Percentiles rank a stretch among this genome's conserved stretches.
Evolutionary conservation across 2,113 vertebrate species (phyloP).

Genomic region (Rhombomys opimus): DNA sequence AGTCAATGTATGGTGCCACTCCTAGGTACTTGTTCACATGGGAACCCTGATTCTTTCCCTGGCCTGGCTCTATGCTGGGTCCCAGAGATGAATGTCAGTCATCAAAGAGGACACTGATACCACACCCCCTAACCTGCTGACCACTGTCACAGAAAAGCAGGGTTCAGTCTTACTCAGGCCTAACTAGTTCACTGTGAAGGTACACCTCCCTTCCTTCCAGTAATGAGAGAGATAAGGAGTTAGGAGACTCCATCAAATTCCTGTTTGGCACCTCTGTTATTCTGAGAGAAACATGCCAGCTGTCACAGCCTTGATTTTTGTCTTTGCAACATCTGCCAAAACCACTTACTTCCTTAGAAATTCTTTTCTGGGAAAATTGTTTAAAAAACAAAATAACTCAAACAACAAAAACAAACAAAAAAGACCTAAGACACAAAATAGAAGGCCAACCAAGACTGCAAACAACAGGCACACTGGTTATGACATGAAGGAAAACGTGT

Average conservation of each 20-base stretch:
- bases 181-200: neutral
- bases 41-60: neutral
- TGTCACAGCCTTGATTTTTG: neutral
- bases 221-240: neutral
- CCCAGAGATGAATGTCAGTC: neutral
- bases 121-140: neutral
- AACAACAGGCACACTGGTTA: neutral
- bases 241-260: neutral
- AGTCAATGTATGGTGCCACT: neutral
- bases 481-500: neutral
- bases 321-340: conserved; percentile 40
- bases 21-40: neutral
- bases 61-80: neutral
- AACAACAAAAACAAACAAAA: conserved; percentile 21
- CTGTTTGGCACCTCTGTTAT: neutral
- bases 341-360: neutral
- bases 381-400: conserved; percentile 11
- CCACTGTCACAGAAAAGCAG: neutral
- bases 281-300: neutral
- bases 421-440: conserved; percentile 6
- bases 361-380: conserved; percentile 8
- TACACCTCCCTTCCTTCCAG: neutral
- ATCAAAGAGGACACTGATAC: neutral
- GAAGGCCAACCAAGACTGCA: neutral
- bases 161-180: neutral